These are phyloP conservation scores for Catocala sponsa DNA, from an alignment of 2,888 invertebrate species.

Conservation along the genomic window DNA sequence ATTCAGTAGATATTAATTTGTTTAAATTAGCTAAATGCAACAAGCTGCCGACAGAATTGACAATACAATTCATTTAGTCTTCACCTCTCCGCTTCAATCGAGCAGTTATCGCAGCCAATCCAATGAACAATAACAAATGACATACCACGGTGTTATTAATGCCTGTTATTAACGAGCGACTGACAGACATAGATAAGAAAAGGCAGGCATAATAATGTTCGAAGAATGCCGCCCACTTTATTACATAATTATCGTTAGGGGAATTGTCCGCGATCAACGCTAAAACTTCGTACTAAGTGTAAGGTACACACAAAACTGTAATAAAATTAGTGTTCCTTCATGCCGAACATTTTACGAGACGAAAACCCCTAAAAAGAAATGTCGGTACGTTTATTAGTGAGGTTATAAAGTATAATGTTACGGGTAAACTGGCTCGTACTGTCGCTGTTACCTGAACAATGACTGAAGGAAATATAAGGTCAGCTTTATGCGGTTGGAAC, in stretches of 20 bases:
- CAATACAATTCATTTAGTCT: too few relatives aligned
- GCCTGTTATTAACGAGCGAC: conserved; percentile 58
- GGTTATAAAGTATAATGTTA: conserved; percentile 29
- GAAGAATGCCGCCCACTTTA: conserved; percentile 50
- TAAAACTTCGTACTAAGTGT: conserved; percentile 42
- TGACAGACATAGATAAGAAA: conserved; percentile 62
- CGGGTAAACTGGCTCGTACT: conserved; percentile 28
- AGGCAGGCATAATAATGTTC: conserved; percentile 50
- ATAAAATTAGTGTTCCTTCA: conserved; percentile 44
- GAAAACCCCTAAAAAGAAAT: conserved; percentile 34
- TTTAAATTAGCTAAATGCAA: too few relatives aligned
- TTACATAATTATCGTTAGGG: conserved; percentile 57
- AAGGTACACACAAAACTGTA: conserved; percentile 27
- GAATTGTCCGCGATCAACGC: conserved; percentile 51
- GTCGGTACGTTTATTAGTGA: conserved; percentile 27
- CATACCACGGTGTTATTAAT: conserved; percentile 40
- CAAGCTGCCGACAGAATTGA: too few relatives aligned
- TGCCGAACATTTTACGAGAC: conserved; percentile 31
- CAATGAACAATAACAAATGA: conserved; percentile 36
- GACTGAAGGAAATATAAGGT: conserved; percentile 15
- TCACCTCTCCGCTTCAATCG: too few relatives aligned
- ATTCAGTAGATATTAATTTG: too few relatives aligned
- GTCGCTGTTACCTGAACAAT: conserved; percentile 28
- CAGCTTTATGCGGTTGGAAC: background rate
- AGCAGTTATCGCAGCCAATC: conserved; percentile 21